These are phyloP conservation scores for Seriola rivoliana DNA, from an alignment of 2,113 vertebrate genomes.

Conservation along the genomic window DNA sequence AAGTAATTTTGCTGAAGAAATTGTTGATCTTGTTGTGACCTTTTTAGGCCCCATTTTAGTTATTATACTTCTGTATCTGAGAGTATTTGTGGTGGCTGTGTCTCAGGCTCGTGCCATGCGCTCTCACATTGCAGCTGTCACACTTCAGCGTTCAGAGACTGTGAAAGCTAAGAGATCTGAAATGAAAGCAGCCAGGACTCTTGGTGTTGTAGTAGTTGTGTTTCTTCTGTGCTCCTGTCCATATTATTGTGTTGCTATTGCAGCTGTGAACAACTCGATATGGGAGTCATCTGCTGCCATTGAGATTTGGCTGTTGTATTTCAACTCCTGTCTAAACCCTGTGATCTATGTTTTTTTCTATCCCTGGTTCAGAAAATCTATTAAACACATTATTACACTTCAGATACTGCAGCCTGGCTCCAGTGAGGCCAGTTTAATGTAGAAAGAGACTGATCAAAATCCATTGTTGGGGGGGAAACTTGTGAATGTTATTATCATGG, in stretches of 20 bases:
- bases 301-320: constrained; percentile 1
- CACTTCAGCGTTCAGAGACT: background rate
- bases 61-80: background rate
- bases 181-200: constrained; percentile 22
- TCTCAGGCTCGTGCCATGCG: constrained; percentile 34
- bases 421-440: background rate
- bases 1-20: background rate
- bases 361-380: constrained; percentile 44
- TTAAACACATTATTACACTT: constrained; percentile 30
- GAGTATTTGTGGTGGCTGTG: constrained; percentile 32
- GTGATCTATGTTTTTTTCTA: constrained; percentile 46
- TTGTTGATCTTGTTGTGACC: constrained; percentile 1
- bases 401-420: constrained; percentile 39
- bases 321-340: constrained; percentile 47
- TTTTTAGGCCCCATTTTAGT: constrained; percentile 1
- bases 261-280: background rate
- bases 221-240: background rate
- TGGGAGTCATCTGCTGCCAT: background rate
- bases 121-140: background rate
- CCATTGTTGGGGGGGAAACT: no score
- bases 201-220: constrained; percentile 4
- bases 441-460: background rate
- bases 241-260: background rate
- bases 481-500: no score
- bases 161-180: constrained; percentile 4